Conservation (phyloP, 2,888 invertebrate species). For the Nomada ruficornis region DNA sequence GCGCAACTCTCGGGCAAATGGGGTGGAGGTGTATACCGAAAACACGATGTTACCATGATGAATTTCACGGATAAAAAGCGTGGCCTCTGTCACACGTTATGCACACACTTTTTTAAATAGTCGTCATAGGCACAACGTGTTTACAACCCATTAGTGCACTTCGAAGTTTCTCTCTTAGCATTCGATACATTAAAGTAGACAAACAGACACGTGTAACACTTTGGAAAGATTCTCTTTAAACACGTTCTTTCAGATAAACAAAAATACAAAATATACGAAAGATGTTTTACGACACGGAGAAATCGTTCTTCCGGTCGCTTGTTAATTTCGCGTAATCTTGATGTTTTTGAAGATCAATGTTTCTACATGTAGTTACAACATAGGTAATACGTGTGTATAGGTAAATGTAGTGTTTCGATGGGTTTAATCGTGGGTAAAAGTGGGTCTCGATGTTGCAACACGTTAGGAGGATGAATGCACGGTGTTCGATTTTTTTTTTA, state of each 20-base stretch:
- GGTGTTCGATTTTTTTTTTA: background rate
- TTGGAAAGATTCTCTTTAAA: constrained; percentile 27
- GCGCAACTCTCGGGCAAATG: background rate
- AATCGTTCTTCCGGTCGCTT: background rate
- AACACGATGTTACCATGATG: constrained; percentile 18
- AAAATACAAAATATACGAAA: background rate
- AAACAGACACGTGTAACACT: constrained; percentile 11
- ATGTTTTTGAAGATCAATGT: constrained; percentile 32
- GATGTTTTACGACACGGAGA: constrained; percentile 9
- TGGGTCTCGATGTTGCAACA: constrained; percentile 20
- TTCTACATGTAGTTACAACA: constrained; percentile 17
- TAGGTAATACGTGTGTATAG: constrained; percentile 13
- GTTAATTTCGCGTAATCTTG: constrained; percentile 23
- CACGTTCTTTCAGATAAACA: background rate
- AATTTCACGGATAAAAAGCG: constrained; percentile 24
- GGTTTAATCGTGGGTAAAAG: constrained; percentile 11
- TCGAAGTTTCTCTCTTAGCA: constrained; percentile 22
- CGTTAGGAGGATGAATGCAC: constrained; percentile 31
- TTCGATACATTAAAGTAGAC: constrained; percentile 21
- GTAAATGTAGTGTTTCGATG: constrained; percentile 39
- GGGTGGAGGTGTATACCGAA: background rate
- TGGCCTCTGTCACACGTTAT: constrained; percentile 31
- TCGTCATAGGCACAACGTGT: constrained; percentile 30
- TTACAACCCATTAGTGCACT: constrained; percentile 15
- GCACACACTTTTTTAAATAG: constrained; percentile 19